These are phyloP conservation scores for Apolygus lucorum DNA, from an alignment of 1,140 invertebrate species.

Conservation along the genomic window DNA sequence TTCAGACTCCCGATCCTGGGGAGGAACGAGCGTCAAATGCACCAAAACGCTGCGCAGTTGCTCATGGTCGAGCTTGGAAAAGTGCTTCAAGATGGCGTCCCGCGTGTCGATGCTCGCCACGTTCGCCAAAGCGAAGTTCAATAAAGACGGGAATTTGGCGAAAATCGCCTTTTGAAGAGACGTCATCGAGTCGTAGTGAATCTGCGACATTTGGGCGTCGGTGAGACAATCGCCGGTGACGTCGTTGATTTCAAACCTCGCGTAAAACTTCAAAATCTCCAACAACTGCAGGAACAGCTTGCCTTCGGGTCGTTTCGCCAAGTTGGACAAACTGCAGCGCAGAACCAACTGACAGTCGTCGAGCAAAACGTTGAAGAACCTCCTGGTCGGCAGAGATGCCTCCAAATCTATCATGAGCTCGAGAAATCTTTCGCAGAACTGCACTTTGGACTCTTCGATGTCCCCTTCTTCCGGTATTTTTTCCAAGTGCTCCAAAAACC, in stretches of 20 bases:
- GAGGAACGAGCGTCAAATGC: conserved; percentile 62
- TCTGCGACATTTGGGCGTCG: conserved; percentile 84
- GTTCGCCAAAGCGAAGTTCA: conserved; percentile 83
- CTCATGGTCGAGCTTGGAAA: conserved; percentile 43
- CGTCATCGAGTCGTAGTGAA: conserved; percentile 87
- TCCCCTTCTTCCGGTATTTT: conserved; percentile 57
- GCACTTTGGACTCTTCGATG: conserved; percentile 40
- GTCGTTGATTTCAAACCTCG: conserved; percentile 96
- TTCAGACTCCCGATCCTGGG: conserved; percentile 55
- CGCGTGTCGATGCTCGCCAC: conserved; percentile 89
- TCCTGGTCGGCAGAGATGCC: conserved; percentile 83
- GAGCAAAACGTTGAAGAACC: conserved; percentile 94
- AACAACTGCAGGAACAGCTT: conserved; percentile 87
- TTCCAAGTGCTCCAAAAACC: conserved; percentile 79
- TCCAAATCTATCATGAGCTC: conserved; percentile 95
- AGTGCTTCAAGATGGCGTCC: conserved; percentile 75
- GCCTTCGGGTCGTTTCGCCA: conserved; percentile 70
- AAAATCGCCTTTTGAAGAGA: conserved; percentile 86
- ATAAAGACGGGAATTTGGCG: conserved; percentile 78
- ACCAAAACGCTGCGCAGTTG: conserved; percentile 18
- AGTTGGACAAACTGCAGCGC: conserved; percentile 69
- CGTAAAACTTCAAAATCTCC: conserved; percentile 94
- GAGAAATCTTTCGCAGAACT: conserved; percentile 91
- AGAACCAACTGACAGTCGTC: conserved; percentile 93
- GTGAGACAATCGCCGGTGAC: conserved; percentile 88